A percentile compares a stretch with the other conserved stretches of the same genome.
Evolutionary conservation across 2,888 invertebrate genomes (phyloP).

Genomic region (Hirtodrosophila cameraria): DNA sequence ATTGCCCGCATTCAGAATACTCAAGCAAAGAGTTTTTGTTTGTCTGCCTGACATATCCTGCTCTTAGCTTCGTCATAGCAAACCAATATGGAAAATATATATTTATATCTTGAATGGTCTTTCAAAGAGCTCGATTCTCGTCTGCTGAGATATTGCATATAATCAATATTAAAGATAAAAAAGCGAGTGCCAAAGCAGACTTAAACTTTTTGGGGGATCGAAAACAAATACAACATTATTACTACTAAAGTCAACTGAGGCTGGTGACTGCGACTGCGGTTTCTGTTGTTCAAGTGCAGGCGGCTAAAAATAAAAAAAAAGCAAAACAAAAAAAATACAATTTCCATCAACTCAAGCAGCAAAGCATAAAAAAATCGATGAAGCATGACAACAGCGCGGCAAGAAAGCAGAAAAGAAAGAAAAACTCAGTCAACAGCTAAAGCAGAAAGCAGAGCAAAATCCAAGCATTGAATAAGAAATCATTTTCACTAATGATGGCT

Average conservation of each 20-base stretch:
- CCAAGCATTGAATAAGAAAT: conserved; percentile 67
- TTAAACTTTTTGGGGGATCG: conserved; percentile 26
- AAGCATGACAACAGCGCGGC: conserved; percentile 61
- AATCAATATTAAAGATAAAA: conserved; percentile 65
- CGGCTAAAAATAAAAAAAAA: conserved; percentile 18
- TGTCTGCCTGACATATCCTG: conserved; percentile 11
- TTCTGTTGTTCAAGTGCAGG: conserved; percentile 41
- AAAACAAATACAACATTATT: conserved; percentile 66
- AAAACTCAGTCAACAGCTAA: conserved; percentile 32
- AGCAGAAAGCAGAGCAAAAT: conserved; percentile 27
- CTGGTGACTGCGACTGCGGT: conserved; percentile 15
- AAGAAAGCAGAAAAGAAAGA: conserved; percentile 35
- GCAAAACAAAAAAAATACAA: conserved; percentile 20
- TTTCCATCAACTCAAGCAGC: conserved; percentile 68
- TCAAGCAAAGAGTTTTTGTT: not conserved
- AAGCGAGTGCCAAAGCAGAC: conserved; percentile 35
- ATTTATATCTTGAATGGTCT: conserved; percentile 26
- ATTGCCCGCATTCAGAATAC: conserved; percentile 4
- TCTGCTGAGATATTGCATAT: conserved; percentile 54
- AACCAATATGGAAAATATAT: conserved; percentile 40
- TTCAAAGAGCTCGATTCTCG: conserved; percentile 16
- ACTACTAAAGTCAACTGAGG: conserved; percentile 42
- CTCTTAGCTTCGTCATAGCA: conserved; percentile 2
- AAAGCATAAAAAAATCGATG: conserved; percentile 71
- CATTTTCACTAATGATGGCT: conserved; percentile 72